Base-by-base conservation (phyloP, 2,113 vertebrate species). In the Mandrillus leucophaeus region DNA sequence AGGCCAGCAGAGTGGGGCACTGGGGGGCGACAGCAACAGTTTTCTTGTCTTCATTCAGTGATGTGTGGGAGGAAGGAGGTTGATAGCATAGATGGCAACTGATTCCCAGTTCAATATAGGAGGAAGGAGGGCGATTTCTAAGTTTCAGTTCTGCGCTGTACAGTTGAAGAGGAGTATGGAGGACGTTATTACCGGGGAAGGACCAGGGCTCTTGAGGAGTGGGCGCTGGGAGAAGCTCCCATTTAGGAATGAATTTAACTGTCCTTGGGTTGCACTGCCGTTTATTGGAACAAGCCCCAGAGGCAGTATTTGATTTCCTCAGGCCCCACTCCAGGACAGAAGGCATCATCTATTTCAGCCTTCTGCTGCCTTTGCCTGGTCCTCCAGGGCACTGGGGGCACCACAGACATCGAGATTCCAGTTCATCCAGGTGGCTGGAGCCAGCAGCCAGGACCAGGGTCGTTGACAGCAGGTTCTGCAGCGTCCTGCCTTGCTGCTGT, bases 161-260 rank as follows among this genome's bases (percentile, higher is more conserved):
- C 20, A 59, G 18, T 50, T 43, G 50, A 25, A 52, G 38, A 14
- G 80, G 48, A 52, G 12, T 3, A 0, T 12, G 40, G 94, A 68
- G 73, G 83, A 76, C 32, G 43, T 73, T 18, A 11, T 68, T 75
- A 4, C 22, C 17, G 2, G 11, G 73, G 64, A 17, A 30, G 23
- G 55, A 35, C 27, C 35, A 81, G 76, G 64, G 68, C 76, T 95
- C 64, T 90, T 90, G 90, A 93, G 92, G 78, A 93, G 52, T 25
- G 9, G 43, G 73, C 16, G 17, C 78, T 89, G 50, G 86, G 38
- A 66, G 78, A 80, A 76, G 87, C 93, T 75, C 75, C 32, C 22
- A 0, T 72, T 94, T 90, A 68, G 90, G 80, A 97, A 97, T 98
- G 96, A 98, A 98, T 97, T 98, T 55, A 85, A 85, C 50, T 20